A percentile compares a stretch with the other conserved stretches of the same genome.
phyloP scores from a whole-genome alignment of 2,888 invertebrate species.

The Bembecia ichneumoniformis region DNA sequence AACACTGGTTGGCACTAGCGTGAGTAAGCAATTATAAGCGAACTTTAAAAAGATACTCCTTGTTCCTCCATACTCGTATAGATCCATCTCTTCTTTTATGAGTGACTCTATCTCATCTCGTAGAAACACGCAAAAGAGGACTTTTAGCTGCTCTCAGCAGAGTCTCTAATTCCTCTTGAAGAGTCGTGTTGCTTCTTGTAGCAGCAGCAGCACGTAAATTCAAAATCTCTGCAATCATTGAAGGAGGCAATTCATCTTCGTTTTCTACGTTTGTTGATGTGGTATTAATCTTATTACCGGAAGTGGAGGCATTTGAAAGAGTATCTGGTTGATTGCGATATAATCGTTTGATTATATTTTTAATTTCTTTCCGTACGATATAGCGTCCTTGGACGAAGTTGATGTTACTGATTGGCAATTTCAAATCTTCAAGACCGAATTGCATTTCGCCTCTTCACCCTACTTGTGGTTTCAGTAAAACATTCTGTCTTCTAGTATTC shows the following conservation, averaged over 20 bases:
- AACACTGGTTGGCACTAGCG: no score
- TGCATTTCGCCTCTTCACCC: no score
- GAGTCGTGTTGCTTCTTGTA: not conserved
- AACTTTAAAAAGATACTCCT: constrained; percentile 7
- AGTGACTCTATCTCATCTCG: constrained; percentile 2
- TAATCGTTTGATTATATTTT: not conserved
- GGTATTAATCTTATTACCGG: not conserved
- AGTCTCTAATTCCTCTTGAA: constrained; percentile 1
- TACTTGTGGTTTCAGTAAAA: no score
- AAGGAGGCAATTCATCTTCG: not conserved
- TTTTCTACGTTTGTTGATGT: not conserved
- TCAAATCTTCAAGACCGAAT: not conserved
- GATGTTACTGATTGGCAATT: no score
- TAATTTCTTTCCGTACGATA: not conserved
- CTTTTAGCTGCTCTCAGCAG: constrained; percentile 1
- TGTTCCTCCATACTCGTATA: constrained; percentile 5
- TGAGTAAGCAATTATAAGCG: constrained; percentile 10
- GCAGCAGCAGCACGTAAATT: not conserved
- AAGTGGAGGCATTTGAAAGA: not conserved
- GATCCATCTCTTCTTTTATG: constrained; percentile 3
- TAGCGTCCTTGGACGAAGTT: no score
- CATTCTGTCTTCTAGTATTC: no score
- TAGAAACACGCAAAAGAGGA: not conserved
- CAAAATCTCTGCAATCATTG: not conserved
- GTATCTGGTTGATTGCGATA: not conserved